Conservation (phyloP, 2,113 vertebrate genomes). For the Elanoides forficatus region DNA sequence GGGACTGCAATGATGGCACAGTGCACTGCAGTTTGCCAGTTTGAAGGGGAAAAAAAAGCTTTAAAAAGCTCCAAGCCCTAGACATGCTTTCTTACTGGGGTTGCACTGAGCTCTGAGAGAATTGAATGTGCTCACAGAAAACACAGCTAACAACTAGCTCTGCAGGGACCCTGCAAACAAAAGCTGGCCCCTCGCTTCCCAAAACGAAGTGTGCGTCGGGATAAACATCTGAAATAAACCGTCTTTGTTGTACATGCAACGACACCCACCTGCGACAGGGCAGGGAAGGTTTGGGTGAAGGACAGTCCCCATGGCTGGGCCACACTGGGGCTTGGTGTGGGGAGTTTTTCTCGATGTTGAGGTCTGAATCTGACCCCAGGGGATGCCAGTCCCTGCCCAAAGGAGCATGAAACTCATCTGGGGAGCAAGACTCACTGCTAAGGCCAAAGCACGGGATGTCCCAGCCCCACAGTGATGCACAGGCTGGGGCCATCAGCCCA, state of each 20-base stretch:
- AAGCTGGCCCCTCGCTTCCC: neutral
- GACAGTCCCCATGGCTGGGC: fast-evolving
- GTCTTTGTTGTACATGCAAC: fast-evolving
- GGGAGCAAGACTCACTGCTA: neutral
- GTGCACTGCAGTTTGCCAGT: neutral
- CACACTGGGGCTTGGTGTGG: fast-evolving
- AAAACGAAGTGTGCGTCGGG: fast-evolving
- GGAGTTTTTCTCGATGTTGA: neutral
- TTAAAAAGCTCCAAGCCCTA: neutral
- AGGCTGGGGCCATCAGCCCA: neutral
- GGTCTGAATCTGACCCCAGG: neutral
- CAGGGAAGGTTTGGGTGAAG: neutral
- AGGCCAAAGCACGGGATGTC: neutral
- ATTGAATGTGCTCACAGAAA: neutral
- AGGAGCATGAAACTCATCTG: neutral
- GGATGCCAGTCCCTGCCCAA: neutral
- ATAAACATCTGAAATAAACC: neutral
- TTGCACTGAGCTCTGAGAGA: neutral
- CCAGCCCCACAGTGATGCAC: fast-evolving
- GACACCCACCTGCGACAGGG: fast-evolving
- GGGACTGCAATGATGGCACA: neutral
- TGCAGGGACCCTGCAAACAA: neutral
- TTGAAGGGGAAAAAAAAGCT: neutral
- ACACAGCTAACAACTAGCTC: fast-evolving
- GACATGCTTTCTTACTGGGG: neutral